Evolutionary conservation across 2,888 invertebrate species (phyloP), one percentile per base, ranked within the genome.

Genomic region (Protonemura montana): DNA sequence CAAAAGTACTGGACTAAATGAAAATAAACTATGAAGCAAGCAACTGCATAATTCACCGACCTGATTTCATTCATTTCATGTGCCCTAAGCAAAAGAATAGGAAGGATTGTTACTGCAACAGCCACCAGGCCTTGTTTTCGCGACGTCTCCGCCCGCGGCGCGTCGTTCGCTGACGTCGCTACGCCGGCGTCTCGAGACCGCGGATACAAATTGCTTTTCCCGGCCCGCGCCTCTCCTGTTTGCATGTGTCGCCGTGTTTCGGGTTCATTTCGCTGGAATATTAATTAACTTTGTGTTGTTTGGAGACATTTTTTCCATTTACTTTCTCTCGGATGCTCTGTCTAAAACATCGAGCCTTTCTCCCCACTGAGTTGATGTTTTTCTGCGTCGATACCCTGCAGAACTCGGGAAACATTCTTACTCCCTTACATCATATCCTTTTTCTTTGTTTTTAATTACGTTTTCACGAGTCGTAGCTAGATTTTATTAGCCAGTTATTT

Each of bases 171-270:
- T 59, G 59, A 59, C 59, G 59, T 59, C 59, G 7, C 59, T 10
- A 21, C 21, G 59, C 1, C 59, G 16, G 59, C 21, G 13, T 35
- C 35, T 3, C 35, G 59, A 59, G 59, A 21, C 59, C 16, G 13
- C 81, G 81, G 81, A 29, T 81, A 81, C 81, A 81, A 81, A 81
- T 81, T 81, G 81, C 81, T 81, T 81, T 81, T 81, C 59, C 41
- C 16, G 59, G 59, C 59, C 16, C 59, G 21, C 59, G 59, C 13
- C 1, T 3, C 59, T 1, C 59, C 59, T 59, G 59, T 59, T 21
- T 59, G 59, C 59, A 21, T 59, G 59, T 59, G 59, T 59, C 59
- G 59, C 59, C 59, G 59, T 59, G 59, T 59, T 59, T 10, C 59
- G 59, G 21, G 59, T 59, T 59, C 59, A 59, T 59, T 59, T 59